A percentile compares a stretch with the other conserved stretches of the same genome.
These are phyloP conservation scores for Circaetus gallicus DNA, from an alignment of 2,113 vertebrate genomes.

Conservation along the genomic window DNA sequence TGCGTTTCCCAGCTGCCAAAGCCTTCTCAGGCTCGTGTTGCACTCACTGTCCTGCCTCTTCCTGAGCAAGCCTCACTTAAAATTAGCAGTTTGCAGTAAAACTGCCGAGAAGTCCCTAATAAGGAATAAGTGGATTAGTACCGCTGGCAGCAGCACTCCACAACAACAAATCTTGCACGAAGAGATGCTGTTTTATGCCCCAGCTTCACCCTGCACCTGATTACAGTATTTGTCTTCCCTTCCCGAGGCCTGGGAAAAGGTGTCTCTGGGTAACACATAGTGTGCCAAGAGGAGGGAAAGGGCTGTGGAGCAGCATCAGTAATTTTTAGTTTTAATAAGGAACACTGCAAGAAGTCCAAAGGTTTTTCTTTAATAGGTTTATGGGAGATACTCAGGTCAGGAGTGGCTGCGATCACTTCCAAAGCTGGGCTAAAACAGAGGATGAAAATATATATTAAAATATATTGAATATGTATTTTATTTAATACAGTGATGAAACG, in stretches of 20 bases:
- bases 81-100: neutral
- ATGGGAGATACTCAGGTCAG: neutral
- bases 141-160: neutral
- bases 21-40: rapidly evolving
- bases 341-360: neutral
- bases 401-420: neutral
- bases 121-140: rapidly evolving
- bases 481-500: neutral
- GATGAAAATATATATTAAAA: neutral
- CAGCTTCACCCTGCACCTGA: neutral
- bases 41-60: neutral
- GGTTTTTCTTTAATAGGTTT: neutral
- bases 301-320: neutral
- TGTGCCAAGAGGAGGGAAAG: neutral
- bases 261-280: neutral
- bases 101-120: neutral
- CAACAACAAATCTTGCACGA: rapidly evolving
- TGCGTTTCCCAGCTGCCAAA: neutral
- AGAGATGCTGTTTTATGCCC: neutral
- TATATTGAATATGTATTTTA: neutral
- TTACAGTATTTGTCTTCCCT: neutral
- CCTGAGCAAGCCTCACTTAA: neutral
- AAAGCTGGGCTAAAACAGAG: neutral
- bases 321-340: neutral
- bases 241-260: neutral